Evolutionary conservation across 1,140 invertebrate species (phyloP), one percentile per base, ranked within the genome.

Genomic region (Panonychus citri): DNA sequence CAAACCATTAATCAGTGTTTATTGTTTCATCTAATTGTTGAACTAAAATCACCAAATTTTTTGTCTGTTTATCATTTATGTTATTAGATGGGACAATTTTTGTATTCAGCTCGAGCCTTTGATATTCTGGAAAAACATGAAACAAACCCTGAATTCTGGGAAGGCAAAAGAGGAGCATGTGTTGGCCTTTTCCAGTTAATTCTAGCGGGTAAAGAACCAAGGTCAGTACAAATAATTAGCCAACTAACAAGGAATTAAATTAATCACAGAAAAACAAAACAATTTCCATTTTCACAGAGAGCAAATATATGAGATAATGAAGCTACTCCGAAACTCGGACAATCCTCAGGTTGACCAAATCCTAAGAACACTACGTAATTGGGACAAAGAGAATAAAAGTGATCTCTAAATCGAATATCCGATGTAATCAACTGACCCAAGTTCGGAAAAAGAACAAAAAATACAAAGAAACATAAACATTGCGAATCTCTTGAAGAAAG

Each of bases 111-210:
- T 82, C 28, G 90, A 85, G 70, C 71, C 48, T 74, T 75, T 69
- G 71, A 75, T 65, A 68, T 71, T 34, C 61, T 75, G 53, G 73
- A 75, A 63, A 78, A 83, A 64, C 73, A 93, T 59, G 90, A 96
- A 69, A 84, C 86, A 0, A 89, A 83, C 64, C 87, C 90, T 0
- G 91, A 97, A 69, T 85, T 91, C 72, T 96, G 90, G 89, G 90
- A 96, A 70, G 91, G 90, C 0, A 90, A 95, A 67, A 74, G 89
- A 50, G 91, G 90, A 0, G 88, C 91, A 24, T 87, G 87, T 68
- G 84, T 87, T 56, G 91, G 90, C 2, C 81, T 86, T 19, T 84
- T 94, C 59, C 90, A 93, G 66, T 74, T 81, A 59, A 77, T 81
- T 26, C 77, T 83, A 56, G 80, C 79, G 28, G 77, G 78, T 15